These are phyloP conservation scores for Antennarius striatus DNA, from an alignment of 2,113 vertebrate species.

Conservation along the genomic window DNA sequence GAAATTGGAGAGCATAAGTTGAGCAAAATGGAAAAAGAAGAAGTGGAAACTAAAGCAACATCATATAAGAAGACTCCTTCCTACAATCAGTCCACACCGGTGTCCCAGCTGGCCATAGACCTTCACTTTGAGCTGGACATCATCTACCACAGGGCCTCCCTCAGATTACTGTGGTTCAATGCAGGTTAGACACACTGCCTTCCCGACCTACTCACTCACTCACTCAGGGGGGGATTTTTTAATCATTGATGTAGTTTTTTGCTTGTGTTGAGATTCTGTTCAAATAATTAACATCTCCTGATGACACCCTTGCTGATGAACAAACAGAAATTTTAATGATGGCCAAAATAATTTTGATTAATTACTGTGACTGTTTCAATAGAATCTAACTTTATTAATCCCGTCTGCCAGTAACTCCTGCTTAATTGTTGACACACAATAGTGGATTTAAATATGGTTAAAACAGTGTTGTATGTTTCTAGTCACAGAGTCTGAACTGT, in stretches of 20 bases:
- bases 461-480: slow-evolving; percentile 26
- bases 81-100: slow-evolving; percentile 47
- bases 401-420: not conserved
- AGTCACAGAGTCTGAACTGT: slow-evolving; percentile 78
- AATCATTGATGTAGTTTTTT: not conserved
- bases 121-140: slow-evolving; percentile 87
- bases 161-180: slow-evolving; percentile 81
- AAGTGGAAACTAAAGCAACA: slow-evolving; percentile 24
- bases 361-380: not conserved
- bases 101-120: slow-evolving; percentile 73
- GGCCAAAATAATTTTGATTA: not conserved
- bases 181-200: slow-evolving; percentile 75
- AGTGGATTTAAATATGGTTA: not conserved
- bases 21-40: slow-evolving; percentile 20
- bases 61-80: slow-evolving; percentile 17
- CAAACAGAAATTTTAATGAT: slow-evolving; percentile 14
- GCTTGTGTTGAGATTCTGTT: not conserved
- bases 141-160: slow-evolving; percentile 84
- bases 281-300: not conserved
- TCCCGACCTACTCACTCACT: not conserved
- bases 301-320: not conserved
- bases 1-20: slow-evolving; percentile 6
- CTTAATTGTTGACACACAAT: not conserved
- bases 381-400: not conserved
- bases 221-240: not conserved